These are phyloP conservation scores for Sebastes vulpes DNA, from an alignment of 2,797 vertebrate species.

Conservation along the genomic window DNA sequence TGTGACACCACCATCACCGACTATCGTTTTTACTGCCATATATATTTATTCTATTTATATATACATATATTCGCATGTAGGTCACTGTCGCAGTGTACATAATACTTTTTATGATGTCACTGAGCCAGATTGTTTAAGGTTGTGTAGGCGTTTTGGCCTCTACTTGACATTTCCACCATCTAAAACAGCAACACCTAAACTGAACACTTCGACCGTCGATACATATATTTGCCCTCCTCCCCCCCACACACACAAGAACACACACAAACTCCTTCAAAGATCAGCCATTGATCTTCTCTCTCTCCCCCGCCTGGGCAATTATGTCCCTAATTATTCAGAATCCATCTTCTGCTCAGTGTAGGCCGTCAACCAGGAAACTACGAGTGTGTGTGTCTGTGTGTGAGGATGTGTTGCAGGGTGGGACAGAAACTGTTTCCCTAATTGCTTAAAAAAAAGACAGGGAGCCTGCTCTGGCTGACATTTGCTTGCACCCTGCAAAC, in stretches of 20 bases:
- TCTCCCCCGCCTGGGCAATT: constrained; percentile 80
- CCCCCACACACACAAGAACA: constrained; percentile 13
- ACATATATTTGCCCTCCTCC: constrained; percentile 26
- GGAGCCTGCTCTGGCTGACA: constrained; percentile 71
- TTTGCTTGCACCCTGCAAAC: constrained; percentile 69
- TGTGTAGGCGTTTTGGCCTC: not conserved
- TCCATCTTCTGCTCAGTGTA: constrained; percentile 75
- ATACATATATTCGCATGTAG: constrained; percentile 9
- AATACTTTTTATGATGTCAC: not conserved
- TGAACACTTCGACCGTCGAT: constrained; percentile 20
- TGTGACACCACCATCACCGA: not conserved
- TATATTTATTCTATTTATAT: constrained; percentile 5
- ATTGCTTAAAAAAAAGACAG: constrained; percentile 77
- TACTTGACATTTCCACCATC: constrained; percentile 11
- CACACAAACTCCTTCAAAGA: constrained; percentile 57
- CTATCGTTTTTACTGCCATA: not conserved
- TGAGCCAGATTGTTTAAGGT: not conserved
- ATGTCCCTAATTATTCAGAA: constrained; percentile 84
- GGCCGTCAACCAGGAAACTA: constrained; percentile 66
- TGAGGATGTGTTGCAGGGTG: constrained; percentile 53
- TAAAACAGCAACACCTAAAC: constrained; percentile 13
- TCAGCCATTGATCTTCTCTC: constrained; percentile 78
- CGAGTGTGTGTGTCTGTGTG: constrained; percentile 18
- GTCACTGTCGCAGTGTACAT: not conserved
- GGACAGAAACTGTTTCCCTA: constrained; percentile 71